Conservation (phyloP, 2,888 invertebrate species). For the Gandaritis pyraliata region DNA sequence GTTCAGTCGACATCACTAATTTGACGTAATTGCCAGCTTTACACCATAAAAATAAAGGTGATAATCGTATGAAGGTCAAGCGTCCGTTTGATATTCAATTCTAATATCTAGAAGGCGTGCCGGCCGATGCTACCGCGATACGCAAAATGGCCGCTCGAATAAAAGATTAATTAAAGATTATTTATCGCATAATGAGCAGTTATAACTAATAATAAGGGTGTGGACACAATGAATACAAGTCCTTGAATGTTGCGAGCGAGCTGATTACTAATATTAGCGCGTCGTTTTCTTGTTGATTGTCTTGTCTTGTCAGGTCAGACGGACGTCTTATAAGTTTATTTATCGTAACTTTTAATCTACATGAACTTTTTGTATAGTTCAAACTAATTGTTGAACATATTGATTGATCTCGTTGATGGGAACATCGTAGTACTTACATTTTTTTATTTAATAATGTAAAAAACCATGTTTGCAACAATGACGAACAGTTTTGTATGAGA, state of each 20-base stretch:
- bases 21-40: slow-evolving; percentile 18
- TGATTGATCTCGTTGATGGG: background rate
- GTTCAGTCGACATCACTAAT: slow-evolving; percentile 13
- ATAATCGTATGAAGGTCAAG: slow-evolving; percentile 40
- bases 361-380: slow-evolving; percentile 13
- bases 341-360: slow-evolving; percentile 26
- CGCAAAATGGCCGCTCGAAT: slow-evolving; percentile 67
- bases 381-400: slow-evolving; percentile 21
- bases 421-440: background rate
- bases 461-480: too few relatives aligned
- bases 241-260: slow-evolving; percentile 25
- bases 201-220: slow-evolving; percentile 47
- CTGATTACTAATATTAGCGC: slow-evolving; percentile 29
- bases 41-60: slow-evolving; percentile 40
- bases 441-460: too few relatives aligned
- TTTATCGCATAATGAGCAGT: slow-evolving; percentile 63
- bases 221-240: slow-evolving; percentile 46
- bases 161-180: slow-evolving; percentile 65
- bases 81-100: slow-evolving; percentile 48
- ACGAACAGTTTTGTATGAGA: too few relatives aligned
- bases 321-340: slow-evolving; percentile 5
- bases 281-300: slow-evolving; percentile 20
- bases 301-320: background rate
- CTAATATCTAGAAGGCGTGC: slow-evolving; percentile 64
- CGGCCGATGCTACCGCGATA: slow-evolving; percentile 65